These are phyloP conservation scores for Podarcis cretensis DNA, from an alignment of 2,113 vertebrate species.

Conservation along the genomic window DNA sequence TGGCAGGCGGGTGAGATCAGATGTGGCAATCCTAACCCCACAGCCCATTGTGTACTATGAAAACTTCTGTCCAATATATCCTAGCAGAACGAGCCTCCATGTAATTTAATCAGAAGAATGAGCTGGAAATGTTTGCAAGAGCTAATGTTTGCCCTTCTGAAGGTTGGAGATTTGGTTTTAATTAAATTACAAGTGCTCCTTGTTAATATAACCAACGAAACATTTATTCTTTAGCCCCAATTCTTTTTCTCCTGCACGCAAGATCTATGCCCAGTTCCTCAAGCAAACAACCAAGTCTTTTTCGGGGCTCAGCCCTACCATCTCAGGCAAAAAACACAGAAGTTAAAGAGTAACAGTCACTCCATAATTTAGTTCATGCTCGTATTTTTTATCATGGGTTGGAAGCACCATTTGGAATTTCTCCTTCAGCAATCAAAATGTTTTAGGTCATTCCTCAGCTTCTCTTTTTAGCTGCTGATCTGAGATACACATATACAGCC, in stretches of 20 bases:
- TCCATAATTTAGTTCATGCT: not conserved
- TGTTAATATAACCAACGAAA: not conserved
- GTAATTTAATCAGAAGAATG: conserved; percentile 11
- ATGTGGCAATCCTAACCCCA: not conserved
- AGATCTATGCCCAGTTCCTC: not conserved
- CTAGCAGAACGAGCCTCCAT: not conserved
- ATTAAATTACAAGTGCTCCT: conserved; percentile 8
- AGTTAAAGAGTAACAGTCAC: not conserved
- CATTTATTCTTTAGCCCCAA: not conserved
- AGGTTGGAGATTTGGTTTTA: not conserved
- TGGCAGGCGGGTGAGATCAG: too few species aligned
- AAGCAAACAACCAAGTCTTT: not conserved
- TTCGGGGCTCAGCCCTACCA: not conserved
- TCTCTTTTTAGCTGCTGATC: not conserved
- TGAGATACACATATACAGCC: too few species aligned
- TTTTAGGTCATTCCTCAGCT: not conserved
- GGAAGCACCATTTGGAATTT: not conserved
- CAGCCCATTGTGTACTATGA: not conserved
- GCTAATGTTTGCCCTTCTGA: not conserved
- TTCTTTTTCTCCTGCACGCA: not conserved
- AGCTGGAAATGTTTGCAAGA: not conserved
- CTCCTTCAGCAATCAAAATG: not conserved
- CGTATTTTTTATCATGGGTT: not conserved
- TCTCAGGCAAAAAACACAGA: not conserved
- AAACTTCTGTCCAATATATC: not conserved